Percentiles rank a stretch among this genome's conserved stretches.
phyloP scores from a whole-genome alignment of 2,113 vertebrate genomes.

The Irena cyanogastra region DNA sequence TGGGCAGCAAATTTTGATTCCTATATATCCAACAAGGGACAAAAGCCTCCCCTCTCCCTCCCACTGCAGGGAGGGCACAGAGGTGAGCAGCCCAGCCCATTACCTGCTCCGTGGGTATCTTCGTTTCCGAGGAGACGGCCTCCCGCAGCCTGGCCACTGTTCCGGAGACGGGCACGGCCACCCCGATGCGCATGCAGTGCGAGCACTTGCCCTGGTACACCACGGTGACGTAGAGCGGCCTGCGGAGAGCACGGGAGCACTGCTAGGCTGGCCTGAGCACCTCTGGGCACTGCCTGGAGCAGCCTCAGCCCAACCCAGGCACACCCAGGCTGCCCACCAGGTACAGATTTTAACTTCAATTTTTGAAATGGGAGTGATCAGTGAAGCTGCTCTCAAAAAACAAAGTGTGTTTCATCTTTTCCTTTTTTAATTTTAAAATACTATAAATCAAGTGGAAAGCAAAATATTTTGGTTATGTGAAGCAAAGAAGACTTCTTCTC shows the following conservation, averaged over 20 bases:
- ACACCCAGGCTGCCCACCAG: not conserved
- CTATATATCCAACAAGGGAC: fast-evolving
- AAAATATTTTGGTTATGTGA: not conserved
- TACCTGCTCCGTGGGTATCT: constrained; percentile 96
- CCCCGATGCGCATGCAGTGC: constrained; percentile 95
- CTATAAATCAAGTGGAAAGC: not conserved
- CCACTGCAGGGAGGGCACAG: fast-evolving
- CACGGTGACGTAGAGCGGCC: constrained; percentile 91
- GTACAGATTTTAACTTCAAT: not conserved
- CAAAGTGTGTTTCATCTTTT: not conserved
- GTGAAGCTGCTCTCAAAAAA: not conserved
- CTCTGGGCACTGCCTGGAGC: not conserved
- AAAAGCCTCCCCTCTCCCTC: not conserved
- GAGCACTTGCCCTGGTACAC: constrained; percentile 97
- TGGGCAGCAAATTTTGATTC: fast-evolving
- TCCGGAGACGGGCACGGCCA: constrained; percentile 89
- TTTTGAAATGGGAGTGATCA: not conserved
- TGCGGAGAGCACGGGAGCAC: constrained; percentile 54
- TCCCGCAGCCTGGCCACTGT: constrained; percentile 90
- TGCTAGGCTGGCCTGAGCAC: not conserved
- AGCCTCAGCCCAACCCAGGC: not conserved
- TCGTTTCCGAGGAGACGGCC: constrained; percentile 90
- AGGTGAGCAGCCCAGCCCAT: not conserved
- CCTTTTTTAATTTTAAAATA: not conserved
- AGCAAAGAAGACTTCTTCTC: not conserved